Conservation (phyloP, 1,140 invertebrate genomes). For the Drosophila ananassae region DNA sequence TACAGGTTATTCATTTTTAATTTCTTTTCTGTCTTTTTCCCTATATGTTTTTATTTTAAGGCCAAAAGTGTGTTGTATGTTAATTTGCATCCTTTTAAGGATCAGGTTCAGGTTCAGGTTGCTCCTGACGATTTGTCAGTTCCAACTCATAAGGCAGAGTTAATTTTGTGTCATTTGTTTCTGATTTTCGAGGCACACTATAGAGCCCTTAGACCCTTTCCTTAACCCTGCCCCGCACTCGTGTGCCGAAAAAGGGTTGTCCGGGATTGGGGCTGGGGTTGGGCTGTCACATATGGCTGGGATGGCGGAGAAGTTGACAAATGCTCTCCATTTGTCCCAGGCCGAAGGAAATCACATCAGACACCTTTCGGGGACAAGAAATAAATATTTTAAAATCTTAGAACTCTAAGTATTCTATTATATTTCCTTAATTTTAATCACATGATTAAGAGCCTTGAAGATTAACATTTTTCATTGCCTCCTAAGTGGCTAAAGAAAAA, state of each 20-base stretch:
- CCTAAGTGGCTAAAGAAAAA: not conserved
- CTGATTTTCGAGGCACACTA: conserved; percentile 64
- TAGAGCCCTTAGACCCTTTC: conserved; percentile 61
- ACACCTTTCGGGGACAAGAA: too few species aligned
- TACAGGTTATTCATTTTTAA: conserved; percentile 73
- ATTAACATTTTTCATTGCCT: not conserved
- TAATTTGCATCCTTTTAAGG: conserved; percentile 65
- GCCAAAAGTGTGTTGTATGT: conserved; percentile 63
- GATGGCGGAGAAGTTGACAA: conserved; percentile 29
- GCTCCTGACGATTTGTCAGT: conserved; percentile 72
- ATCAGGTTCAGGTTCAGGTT: conserved; percentile 14
- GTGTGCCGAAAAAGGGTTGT: conserved; percentile 19
- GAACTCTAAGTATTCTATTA: too few species aligned
- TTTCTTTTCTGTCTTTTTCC: conserved; percentile 32
- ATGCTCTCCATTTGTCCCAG: conserved; percentile 8
- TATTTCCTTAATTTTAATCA: not conserved
- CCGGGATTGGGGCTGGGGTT: not conserved
- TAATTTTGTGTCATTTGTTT: conserved; percentile 81
- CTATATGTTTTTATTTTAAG: conserved; percentile 10
- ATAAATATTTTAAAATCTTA: not conserved
- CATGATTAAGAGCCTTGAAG: not conserved
- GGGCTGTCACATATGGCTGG: conserved; percentile 40
- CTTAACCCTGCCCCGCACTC: too few species aligned
- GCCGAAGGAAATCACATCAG: not conserved
- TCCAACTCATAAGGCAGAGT: conserved; percentile 83